A percentile compares a stretch with the other conserved stretches of the same genome.
Evolutionary conservation across 2,888 invertebrate genomes (phyloP).

Genomic region (Spodoptera exigua): DNA sequence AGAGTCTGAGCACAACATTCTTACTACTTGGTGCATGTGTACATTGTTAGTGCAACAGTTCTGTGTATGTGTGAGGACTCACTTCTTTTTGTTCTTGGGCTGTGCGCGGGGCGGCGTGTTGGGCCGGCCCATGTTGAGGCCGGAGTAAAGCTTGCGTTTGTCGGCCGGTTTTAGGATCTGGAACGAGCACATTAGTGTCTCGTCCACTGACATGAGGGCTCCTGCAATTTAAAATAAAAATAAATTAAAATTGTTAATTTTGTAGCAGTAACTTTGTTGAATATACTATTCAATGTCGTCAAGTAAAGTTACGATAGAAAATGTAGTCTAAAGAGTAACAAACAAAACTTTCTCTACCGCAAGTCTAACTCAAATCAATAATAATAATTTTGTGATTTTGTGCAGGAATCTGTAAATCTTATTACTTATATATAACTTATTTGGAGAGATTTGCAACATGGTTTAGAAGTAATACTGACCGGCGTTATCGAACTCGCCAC

Average conservation of each 20-base stretch:
- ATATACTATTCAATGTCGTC: no score
- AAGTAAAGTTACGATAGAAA: no score
- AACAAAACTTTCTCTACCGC: no score
- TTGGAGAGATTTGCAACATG: no score
- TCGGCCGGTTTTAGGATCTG: slow-evolving; percentile 99
- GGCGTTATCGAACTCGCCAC: slow-evolving; percentile 99
- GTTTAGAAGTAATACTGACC: slow-evolving; percentile 84
- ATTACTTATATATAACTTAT: no score
- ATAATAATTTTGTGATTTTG: no score
- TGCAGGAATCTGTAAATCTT: no score
- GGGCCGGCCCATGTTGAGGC: slow-evolving; percentile 98
- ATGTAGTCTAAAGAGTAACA: no score
- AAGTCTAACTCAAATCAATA: no score
- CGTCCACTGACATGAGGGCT: slow-evolving; percentile 99
- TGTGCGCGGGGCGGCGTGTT: slow-evolving; percentile 99
- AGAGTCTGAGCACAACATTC: slow-evolving; percentile 4
- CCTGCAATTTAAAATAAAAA: slow-evolving; percentile 77
- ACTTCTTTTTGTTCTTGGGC: slow-evolving; percentile 98
- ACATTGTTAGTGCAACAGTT: slow-evolving; percentile 43
- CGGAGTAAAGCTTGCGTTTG: slow-evolving; percentile 98
- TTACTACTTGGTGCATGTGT: slow-evolving; percentile 28
- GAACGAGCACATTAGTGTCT: slow-evolving; percentile 99
- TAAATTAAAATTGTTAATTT: neutral
- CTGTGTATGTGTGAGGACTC: slow-evolving; percentile 79
- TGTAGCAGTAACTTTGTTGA: neutral